Evolutionary conservation across 2,888 invertebrate species (phyloP).

Genomic region (Gastracanthus pulcherrimus): DNA sequence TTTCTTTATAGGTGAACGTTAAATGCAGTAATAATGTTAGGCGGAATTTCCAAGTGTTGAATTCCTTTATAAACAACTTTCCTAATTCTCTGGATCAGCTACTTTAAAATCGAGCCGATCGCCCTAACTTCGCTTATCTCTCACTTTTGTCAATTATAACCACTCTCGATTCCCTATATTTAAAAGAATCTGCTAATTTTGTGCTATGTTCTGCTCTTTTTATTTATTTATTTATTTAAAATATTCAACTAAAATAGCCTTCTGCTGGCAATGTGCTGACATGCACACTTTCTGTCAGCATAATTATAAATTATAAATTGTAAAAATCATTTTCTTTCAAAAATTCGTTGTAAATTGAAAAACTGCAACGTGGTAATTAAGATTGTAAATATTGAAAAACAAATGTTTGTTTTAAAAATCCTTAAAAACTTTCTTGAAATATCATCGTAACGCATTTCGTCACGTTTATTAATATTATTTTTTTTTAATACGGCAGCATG

Average conservation of each 20-base stretch:
- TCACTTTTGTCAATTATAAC: slow-evolving; percentile 33
- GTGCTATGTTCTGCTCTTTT: slow-evolving; percentile 25
- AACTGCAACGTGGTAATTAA: background rate
- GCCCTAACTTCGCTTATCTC: too few relatives aligned
- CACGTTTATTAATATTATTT: background rate
- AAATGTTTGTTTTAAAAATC: background rate
- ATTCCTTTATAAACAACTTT: slow-evolving; percentile 45
- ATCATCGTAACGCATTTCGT: background rate
- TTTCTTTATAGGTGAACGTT: slow-evolving; percentile 45
- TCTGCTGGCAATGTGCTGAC: slow-evolving; percentile 23
- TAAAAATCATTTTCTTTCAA: slow-evolving; percentile 4
- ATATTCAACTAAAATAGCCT: slow-evolving; percentile 27
- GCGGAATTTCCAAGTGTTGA: slow-evolving; percentile 50
- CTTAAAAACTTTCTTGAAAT: background rate
- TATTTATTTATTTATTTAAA: too few relatives aligned
- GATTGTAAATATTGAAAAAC: background rate
- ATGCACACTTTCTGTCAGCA: background rate
- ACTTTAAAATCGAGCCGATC: slow-evolving; percentile 17
- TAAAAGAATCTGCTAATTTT: slow-evolving; percentile 42
- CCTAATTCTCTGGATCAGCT: slow-evolving; percentile 32
- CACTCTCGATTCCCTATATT: slow-evolving; percentile 16
- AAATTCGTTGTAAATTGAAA: slow-evolving; percentile 15
- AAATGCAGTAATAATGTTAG: slow-evolving; percentile 55
- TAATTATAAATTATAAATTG: slow-evolving; percentile 3
- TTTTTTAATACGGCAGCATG: slow-evolving; percentile 20